phyloP scores from a whole-genome alignment of 2,888 invertebrate species.

The Zele albiditarsus region DNA sequence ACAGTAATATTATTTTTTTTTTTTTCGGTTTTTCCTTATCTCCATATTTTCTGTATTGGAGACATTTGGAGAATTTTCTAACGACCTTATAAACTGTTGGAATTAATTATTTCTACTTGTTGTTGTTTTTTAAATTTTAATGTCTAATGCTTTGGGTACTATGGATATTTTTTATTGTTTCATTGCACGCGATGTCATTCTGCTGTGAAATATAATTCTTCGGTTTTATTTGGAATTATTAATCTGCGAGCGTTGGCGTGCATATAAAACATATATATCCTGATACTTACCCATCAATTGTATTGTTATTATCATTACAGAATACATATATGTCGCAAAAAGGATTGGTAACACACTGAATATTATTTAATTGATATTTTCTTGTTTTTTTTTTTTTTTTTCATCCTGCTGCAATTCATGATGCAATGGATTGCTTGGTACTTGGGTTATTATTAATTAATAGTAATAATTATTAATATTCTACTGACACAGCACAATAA shows the following conservation, averaged over 20 bases:
- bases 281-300: constrained; percentile 60
- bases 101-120: neutral
- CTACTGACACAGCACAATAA: constrained; percentile 56
- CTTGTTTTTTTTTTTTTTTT: constrained; percentile 21
- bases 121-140: neutral
- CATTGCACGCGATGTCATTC: neutral
- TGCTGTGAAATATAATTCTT: constrained; percentile 18
- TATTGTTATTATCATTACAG: constrained; percentile 54
- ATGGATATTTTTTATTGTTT: constrained; percentile 30
- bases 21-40: constrained; percentile 6
- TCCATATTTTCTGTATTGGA: constrained; percentile 11
- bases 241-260: constrained; percentile 36
- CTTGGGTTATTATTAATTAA: constrained; percentile 56
- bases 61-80: neutral
- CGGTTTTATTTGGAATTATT: constrained; percentile 23
- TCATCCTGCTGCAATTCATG: constrained; percentile 37
- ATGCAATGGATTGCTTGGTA: constrained; percentile 49
- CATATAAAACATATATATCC: constrained; percentile 44
- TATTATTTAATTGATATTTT: neutral
- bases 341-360: constrained; percentile 20
- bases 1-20: constrained; percentile 3
- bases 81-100: neutral
- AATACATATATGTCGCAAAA: constrained; percentile 49
- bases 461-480: constrained; percentile 55
- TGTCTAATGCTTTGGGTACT: constrained; percentile 25